A percentile compares a stretch with the other conserved stretches of the same genome.
Evolutionary conservation across 2,797 vertebrate genomes (phyloP).

Genomic region (Spheniscus humboldti): DNA sequence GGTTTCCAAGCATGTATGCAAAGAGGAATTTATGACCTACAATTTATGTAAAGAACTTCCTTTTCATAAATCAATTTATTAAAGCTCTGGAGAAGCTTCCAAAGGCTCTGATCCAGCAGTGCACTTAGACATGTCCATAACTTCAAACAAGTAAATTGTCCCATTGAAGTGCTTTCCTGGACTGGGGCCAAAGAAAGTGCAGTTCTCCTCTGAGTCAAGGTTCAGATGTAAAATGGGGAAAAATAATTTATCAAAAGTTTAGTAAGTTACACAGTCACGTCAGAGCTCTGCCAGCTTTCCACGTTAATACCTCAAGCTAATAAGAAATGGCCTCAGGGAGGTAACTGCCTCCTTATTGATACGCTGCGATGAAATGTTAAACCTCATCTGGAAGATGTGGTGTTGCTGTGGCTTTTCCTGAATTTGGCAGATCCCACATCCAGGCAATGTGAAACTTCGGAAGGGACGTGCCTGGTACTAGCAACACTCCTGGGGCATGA

Average conservation of each 20-base stretch:
- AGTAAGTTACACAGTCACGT: conserved; percentile 7
- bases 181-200: conserved; percentile 19
- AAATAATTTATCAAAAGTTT: conserved; percentile 48
- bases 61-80: conserved; percentile 53
- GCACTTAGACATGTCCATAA: conserved; percentile 48
- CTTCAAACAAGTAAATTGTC: conserved; percentile 38
- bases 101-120: conserved; percentile 54
- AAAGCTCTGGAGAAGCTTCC: conserved; percentile 47
- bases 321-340: neutral
- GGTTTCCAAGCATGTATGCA: conserved; percentile 1
- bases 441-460: neutral
- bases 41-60: conserved; percentile 52
- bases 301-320: neutral
- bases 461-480: neutral
- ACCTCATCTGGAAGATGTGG: neutral
- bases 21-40: conserved; percentile 32
- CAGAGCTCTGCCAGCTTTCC: neutral
- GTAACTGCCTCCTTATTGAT: neutral
- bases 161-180: conserved; percentile 54
- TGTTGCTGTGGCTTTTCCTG: neutral
- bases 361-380: neutral
- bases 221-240: conserved; percentile 25
- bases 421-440: neutral
- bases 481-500: neutral
- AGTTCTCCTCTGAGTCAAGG: neutral